Evolutionary conservation across 2,113 vertebrate genomes (phyloP), one percentile per base, ranked within the genome.

Genomic region (Chaetodon trifascialis): DNA sequence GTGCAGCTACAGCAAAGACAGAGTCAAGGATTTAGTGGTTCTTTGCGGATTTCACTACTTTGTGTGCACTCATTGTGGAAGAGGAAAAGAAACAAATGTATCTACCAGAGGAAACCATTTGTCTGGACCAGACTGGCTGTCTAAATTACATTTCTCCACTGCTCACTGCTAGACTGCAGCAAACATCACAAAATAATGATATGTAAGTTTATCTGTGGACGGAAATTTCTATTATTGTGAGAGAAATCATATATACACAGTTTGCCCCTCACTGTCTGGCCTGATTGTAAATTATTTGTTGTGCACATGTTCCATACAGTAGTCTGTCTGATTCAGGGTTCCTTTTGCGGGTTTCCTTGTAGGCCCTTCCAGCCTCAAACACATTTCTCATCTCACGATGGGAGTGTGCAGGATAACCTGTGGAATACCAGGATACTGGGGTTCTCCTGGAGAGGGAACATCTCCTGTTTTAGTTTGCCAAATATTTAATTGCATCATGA

Each of bases 401-500:
- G 40, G 46, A 76, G 67, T 49, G 19, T 70, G 74, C 55, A 17
- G 6, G 52, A 65, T 55, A 52, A 36, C 11, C 3, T 17, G 58
- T 36, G 15, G 60, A 77, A 82, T 23, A 59, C 54, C 21, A 30
- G 86, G 77, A 78, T 63, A 44, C 78, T 56, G 74, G 69, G 68
- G 73, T 76, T 88, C 77, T 89, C 73, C 81, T 67, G 79, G 76
- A 79, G 55, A 6, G 58, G 69, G 83, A 74, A 81, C 73, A 62
- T 79, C 36, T 80, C 62, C 55, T 4, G 4, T 79, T 85, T 88
- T 78, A 87, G 64, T 49, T 55, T 63, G 66, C 73, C 83, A 74
- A 91, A 89, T 89, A 87, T 89, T 88, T 89, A 91, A 84, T 84
- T 88, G 83, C 83, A 90, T 88, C 80, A 84, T 68, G 80, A 80